Evolutionary conservation across 2,113 vertebrate genomes (phyloP).

Genomic region (Steatornis caripensis): DNA sequence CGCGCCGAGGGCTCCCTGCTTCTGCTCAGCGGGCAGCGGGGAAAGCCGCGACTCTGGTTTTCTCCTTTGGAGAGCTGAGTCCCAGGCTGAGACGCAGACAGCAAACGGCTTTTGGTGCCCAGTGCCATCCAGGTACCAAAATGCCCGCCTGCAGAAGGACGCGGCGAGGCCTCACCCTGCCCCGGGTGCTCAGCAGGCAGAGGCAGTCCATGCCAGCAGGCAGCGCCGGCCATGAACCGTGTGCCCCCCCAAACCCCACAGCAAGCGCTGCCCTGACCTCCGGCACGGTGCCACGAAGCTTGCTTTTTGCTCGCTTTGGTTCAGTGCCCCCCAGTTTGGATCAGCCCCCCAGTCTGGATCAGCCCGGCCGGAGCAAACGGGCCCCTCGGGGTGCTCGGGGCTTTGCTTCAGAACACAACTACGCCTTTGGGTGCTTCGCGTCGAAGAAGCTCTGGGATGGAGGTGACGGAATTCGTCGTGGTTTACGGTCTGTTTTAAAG

Average conservation of each 20-base stretch:
- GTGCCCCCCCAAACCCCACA: not conserved
- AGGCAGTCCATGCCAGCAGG: too few species aligned
- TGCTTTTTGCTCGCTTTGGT: not conserved
- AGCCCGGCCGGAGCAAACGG: not conserved
- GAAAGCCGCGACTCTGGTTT: not conserved
- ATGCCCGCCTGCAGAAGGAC: not conserved
- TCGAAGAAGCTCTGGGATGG: too few species aligned
- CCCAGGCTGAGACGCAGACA: not conserved
- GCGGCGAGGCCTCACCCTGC: rapidly evolving
- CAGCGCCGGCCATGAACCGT: too few species aligned
- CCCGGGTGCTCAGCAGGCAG: too few species aligned
- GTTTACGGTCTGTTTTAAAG: too few species aligned
- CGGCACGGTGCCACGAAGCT: too few species aligned
- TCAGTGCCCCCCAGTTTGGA: too few species aligned
- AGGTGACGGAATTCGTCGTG: too few species aligned
- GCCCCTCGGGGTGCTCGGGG: too few species aligned
- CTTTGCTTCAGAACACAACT: not conserved
- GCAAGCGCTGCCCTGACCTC: not conserved
- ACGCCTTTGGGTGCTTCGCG: too few species aligned
- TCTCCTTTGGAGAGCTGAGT: not conserved
- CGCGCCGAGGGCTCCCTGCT: not conserved
- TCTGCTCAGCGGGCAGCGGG: not conserved
- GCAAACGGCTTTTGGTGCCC: not conserved
- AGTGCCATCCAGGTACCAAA: not conserved
- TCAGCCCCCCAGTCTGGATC: not conserved